Evolutionary conservation across 2,113 vertebrate species (phyloP), one percentile per base, ranked within the genome.

Genomic region (Coptodon bakossiorum): DNA sequence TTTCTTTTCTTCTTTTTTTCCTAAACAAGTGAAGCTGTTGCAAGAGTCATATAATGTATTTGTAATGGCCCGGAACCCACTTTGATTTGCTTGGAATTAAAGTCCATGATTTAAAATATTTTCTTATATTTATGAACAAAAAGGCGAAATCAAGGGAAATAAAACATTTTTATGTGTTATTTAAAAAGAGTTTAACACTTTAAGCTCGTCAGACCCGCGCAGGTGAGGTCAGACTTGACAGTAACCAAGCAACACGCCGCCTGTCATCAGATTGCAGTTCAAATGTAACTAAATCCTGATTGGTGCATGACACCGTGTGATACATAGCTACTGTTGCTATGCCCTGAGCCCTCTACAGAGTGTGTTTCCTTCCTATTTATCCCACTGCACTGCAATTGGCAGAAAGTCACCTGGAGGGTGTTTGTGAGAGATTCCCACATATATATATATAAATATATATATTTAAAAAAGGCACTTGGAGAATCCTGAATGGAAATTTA

Each of bases 21-120:
- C 24, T 11, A 38, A 89, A 87, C 82, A 87, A 84, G 56, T 34
- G 52, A 84, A 90, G 86, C 66, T 88, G 22, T 68, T 88, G 50
- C 34, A 81, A 73, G 73, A 83, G 83, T 85, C 17, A 87, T 50
- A 78, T 36, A 85, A 88, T 85, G 34, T 50, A 22, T 24, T 86
- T 83, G 45, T 29, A 87, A 27, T 71, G 53, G 19, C 86, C 36
- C 13, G 73, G 57, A 71, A 85, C 5, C 19, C 79, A 82, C 45
- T 78, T 88, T 11, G 24, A 29, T n/a, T 80, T 56, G 7, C n/a
- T 85, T 80, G 3, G 38, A 66, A 27, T 19, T 48, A 40, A 83
- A 61, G 29, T 6, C 40, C 9, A 34, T 6, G 5, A 16, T 9
- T 7, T 57, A 2, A 36, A 53, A 54, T 54, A 0, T 22, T 79